Evolutionary conservation across 92 coral and sea anemone genomes (phyloP), one percentile per base, ranked within the genome.

Genomic region (Phenganax stokvisi): DNA sequence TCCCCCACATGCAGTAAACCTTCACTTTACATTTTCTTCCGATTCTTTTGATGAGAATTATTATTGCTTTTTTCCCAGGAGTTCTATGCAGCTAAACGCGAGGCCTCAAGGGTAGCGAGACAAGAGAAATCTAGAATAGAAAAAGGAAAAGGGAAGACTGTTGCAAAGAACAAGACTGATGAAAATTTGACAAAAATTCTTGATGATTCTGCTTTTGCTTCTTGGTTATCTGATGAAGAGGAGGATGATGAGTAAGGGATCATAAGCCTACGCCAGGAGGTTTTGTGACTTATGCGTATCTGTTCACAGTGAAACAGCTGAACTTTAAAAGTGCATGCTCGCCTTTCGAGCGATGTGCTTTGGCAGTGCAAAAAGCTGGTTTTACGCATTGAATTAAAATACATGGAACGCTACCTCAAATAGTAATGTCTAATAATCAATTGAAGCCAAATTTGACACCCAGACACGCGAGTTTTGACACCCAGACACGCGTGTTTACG

Each of bases 51-150:
- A 20, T 59, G 25, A 12, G 16, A 12, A 13, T 0, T 20, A 59
- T 0, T 0, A 59, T 59, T 13, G 0, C 52, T 15, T 74, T 51
- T 67, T 10, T 51, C 47, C 20, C 77, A 91, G 96, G 93, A 92
- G 13, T 89, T 83, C 64, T 89, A 91, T 76, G 97, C 90, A 60
- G 98, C 98, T 25, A 91, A 91, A 67, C 80, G 97, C 71, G 92
- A 91, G 74, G 98, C 98, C 17, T 87, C 97, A 10, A 82, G 89
- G 66, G 93, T 86, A 20, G 98, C 98, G 11, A 91, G 86, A 57
- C 98, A 91, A 64, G 87, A 90, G 53, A 90, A 65, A 20, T 59
- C 83, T 28, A 79, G 65, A n/a, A 47, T 63, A 3, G 15, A 51
- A 51, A 79, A 63, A 20, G 63, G 57, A 13, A 52, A 37, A 37